Evolutionary conservation across 2,888 invertebrate species (phyloP).

Genomic region (Griposia aprilina): DNA sequence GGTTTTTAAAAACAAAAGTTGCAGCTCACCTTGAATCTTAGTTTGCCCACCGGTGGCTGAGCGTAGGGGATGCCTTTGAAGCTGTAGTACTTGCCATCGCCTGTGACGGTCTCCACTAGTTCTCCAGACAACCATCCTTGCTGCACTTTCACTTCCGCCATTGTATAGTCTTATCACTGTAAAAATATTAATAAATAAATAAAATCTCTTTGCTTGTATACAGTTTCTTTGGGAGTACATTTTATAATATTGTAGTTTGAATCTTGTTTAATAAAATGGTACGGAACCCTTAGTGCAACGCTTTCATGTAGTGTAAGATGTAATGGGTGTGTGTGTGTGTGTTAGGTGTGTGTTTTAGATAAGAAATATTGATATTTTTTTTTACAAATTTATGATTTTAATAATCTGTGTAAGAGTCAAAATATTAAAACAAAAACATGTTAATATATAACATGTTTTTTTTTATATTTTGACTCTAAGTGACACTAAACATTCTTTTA

Average conservation of each 20-base stretch:
- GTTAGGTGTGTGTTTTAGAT: not conserved
- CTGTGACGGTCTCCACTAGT: slow-evolving; percentile 63
- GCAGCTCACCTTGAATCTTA: slow-evolving; percentile 84
- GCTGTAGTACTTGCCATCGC: slow-evolving; percentile 71
- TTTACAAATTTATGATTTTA: not conserved
- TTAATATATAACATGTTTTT: too few relatives aligned
- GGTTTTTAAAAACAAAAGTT: not conserved
- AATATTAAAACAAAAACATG: too few relatives aligned
- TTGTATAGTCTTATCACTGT: slow-evolving; percentile 24
- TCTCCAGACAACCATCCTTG: slow-evolving; percentile 73
- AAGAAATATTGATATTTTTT: not conserved
- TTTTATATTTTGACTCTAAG: too few relatives aligned
- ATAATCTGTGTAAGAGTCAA: not conserved
- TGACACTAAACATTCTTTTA: not conserved
- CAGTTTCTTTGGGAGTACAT: not conserved
- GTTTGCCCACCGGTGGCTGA: slow-evolving; percentile 83
- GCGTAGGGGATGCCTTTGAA: slow-evolving; percentile 88
- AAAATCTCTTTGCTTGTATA: not conserved
- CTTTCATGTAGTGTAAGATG: not conserved
- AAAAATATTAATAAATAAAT: slow-evolving; percentile 2
- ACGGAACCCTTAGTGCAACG: not conserved
- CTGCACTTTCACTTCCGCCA: slow-evolving; percentile 69
- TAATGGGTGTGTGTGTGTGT: not conserved
- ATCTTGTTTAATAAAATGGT: not conserved
- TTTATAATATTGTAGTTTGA: not conserved